Evolutionary conservation across 2,888 invertebrate species (phyloP), one percentile per base, ranked within the genome.

Genomic region (Caradrina clavipalpis): DNA sequence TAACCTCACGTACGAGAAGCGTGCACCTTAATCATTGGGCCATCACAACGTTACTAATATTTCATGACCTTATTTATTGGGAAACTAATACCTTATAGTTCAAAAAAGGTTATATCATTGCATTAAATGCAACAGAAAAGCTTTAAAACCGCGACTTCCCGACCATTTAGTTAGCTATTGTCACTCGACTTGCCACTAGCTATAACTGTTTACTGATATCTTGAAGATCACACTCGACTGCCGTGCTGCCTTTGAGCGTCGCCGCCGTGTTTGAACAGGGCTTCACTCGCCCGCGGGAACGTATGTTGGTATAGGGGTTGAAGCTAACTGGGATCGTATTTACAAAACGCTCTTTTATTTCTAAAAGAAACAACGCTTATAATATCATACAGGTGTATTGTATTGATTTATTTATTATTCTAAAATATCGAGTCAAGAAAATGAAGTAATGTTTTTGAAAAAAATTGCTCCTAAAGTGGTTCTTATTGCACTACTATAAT

Each of bases 211-310:
- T 76, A 19, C 77, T 61, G 45, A 54, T 47, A 72, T 76, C 75
- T 76, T 76, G 35, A 76, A 58, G 53, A 63, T 76, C 61, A 76
- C 75, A 76, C 77, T 76, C 45, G 77, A 76, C 77, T 76, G 75
- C 77, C 49, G 75, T 58, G 65, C 57, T 60, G 63, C 53, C 75
- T 76, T 76, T 76, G 77, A 77, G 47, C 56, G 65, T 39, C 11
- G 57, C 75, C 75, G 75, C 57, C 35, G 21, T 65, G 77, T 76
- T 65, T 65, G 42, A 61, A 71, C 76, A 76, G 64, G 49, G 56
- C 60, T 45, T 3, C 76, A 35, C 60, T 57, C 51, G 76, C 71
- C 65, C 63, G 64, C 69, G 68, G 62, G 21, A 8, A 45, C n/a
- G 8, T 4, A 22, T 75, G 56, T 71, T 76, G 50, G 49, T 26